Percentiles rank a stretch among this genome's conserved stretches.
Conservation (phyloP, 2,888 invertebrate species). For the Cremastobaeus sp. region DNA sequence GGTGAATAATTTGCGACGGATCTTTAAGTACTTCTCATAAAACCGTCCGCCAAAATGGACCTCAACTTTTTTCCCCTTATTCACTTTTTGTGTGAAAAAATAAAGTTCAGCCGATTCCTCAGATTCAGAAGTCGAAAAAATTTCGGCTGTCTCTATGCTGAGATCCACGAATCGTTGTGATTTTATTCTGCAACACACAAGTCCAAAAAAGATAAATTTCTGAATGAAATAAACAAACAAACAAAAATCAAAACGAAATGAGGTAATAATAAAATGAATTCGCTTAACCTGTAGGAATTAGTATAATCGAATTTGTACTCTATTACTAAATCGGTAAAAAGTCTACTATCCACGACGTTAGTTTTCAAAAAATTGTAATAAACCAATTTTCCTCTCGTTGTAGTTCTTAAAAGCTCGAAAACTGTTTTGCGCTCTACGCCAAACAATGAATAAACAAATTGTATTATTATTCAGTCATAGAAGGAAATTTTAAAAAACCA, state of each 20-base stretch:
- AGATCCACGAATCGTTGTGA: background rate
- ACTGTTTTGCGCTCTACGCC: background rate
- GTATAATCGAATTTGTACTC: conserved; percentile 15
- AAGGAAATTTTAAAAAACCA: background rate
- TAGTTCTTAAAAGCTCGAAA: background rate
- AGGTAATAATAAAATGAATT: background rate
- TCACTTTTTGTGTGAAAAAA: background rate
- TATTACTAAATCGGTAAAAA: conserved; percentile 3
- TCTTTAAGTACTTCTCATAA: conserved; percentile 4
- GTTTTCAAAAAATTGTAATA: background rate
- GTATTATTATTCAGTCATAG: background rate
- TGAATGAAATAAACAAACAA: background rate
- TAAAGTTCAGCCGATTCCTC: background rate
- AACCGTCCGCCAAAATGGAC: background rate
- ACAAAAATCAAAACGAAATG: background rate
- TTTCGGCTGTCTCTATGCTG: background rate
- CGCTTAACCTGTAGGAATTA: conserved; percentile 1
- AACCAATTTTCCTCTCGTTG: background rate
- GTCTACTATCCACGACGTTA: background rate
- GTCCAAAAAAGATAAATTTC: background rate
- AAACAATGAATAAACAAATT: background rate
- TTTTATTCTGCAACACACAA: conserved; percentile 1
- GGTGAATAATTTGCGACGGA: background rate
- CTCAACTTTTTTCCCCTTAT: background rate
- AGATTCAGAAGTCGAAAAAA: background rate